Base-by-base conservation (phyloP, 2,797 vertebrate genomes). In the Mallotus villosus region DNA sequence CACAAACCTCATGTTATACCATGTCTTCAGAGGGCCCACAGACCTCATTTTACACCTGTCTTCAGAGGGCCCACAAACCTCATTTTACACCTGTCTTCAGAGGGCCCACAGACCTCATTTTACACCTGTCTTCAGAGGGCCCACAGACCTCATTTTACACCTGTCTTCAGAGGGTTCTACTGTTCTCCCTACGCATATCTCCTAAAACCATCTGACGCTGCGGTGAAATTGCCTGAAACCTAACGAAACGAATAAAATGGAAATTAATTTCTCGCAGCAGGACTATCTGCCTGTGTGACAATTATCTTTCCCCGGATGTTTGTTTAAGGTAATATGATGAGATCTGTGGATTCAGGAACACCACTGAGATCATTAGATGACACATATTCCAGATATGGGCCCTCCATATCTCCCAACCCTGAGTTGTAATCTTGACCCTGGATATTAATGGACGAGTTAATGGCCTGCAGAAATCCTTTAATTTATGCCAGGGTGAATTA, bases 401-500 rank as follows among this genome's bases (percentile, higher is more conserved):
- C 88, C 85, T 92, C 89, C 88, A 90, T 90, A 91, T 91, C 89
- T 90, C 88, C 82, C 92, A 90, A 93, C 90, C 92, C 88, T 79
- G 86, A 86, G 90, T 92, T 92, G 90, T 92, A 90, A 90, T 92
- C 90, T 90, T 93, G 93, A 94, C 92, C 92, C 87, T 81, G 82
- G 83, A 85, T 93, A 94, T 93, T 93, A 94, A 94, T 92, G 92
- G 92, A 91, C 88, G 87, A 90, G 90, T 90, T 94, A 94, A 94
- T 93, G 91, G 92, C 90, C 90, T 90, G 91, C 86, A 91, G 91
- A 92, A 92, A 92, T 90, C 87, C 89, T 92, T 91, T 94, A 92
- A 94, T 94, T 93, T 93, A 93, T 94, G 92, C 91, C 88, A 89
- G 89, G 88, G 77, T 91, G 90, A 93, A 93, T 94, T 93, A 93